Base-by-base conservation (phyloP, 2,797 vertebrate genomes). In the Gymnothorax reevesii region DNA sequence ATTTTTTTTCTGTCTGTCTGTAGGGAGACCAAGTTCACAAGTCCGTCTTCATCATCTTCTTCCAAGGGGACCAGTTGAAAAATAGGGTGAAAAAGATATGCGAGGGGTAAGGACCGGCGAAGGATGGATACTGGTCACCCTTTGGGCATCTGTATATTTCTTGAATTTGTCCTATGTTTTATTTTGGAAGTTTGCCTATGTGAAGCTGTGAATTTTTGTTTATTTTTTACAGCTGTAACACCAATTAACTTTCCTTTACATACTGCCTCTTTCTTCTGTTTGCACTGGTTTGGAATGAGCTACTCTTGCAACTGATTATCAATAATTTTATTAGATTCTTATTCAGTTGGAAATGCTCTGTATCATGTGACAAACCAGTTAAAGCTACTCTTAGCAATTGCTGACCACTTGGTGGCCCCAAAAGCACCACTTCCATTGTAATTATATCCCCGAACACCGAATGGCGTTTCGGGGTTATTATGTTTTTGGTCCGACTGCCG, bases 31-130 rank as follows among this genome's bases (percentile, higher is more conserved):
- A 98, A 57, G 98, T 99, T 90, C 97, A 98, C 95, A 99, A 99
- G 91, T 98, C 98, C 12, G 98, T 99, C 83, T 99, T 99, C 91
- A 99, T 98, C 91, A 98, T 99, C 93, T 99, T 99, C 92, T 99
- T 99, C 94, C 98, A 99, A 97, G 97, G 98, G 0, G 97, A 99
- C 91, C 98, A 99, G 87, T 89, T 99, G 91, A 99, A 98, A 93
- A 99, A 98, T 92, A 95, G 98, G 91, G 98, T 99, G 87, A 99
- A 98, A 94, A 99, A 99, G 93, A 99, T 99, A 84, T 99, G 97
- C 87, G 97, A 99, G 93, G 98, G 98, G 98, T 99, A 94, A 91
- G 94, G 42, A 60, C 57, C 71, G 52, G 82, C 59, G 75, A 27
- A 12, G 54, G 12, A 33, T 60, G 42, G 17, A 60, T 17, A 60